Evolutionary conservation across 2,113 vertebrate species (phyloP), one percentile per base, ranked within the genome.

Genomic region (Clinocottus analis): DNA sequence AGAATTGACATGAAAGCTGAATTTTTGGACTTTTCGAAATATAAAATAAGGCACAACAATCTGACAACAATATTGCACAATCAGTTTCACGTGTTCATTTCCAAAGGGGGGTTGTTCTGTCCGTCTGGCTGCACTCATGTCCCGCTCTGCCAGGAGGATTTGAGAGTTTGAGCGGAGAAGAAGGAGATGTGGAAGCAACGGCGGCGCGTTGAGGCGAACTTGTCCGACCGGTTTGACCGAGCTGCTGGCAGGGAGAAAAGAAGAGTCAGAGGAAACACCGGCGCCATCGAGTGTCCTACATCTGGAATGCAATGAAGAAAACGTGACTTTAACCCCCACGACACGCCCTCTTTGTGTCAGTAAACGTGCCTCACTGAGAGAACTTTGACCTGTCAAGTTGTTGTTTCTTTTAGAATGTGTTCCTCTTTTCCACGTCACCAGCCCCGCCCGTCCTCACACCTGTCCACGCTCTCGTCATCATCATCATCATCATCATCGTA

Each of bases 71-170:
- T 31, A 31, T n/a, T n/a, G n/a, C n/a, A n/a, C n/a, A n/a, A n/a
- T 31, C 29, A 31, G 29, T 31, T 31, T 31, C 41, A 25, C 53
- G 0, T 72, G 35, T 73, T 72, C 43, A 67, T 83, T 27, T 69
- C 35, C 4, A 75, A 55, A 25, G 51, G 58, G 33, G 64, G 58
- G 35, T 5, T 43, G 16, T 59, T 60, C 31, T 33, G 45, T 84
- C 82, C 76, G 75, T 79, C 82, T 84, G 82, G 76, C 72, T 64
- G 65, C 66, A 65, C 60, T 84, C 53, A 71, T 45, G 65, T 79
- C 60, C 17, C 27, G 59, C 76, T 65, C 65, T 29, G 71, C 65
- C 81, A 37, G 25, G 19, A 43, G 12, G 8, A 19, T 1, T 2
- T 39, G 35, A n/a, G 19, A 39, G 33, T 23, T 17, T 16, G 7